Conservation (phyloP, 2,888 invertebrate genomes). For the Leptopterna dolabrata region DNA sequence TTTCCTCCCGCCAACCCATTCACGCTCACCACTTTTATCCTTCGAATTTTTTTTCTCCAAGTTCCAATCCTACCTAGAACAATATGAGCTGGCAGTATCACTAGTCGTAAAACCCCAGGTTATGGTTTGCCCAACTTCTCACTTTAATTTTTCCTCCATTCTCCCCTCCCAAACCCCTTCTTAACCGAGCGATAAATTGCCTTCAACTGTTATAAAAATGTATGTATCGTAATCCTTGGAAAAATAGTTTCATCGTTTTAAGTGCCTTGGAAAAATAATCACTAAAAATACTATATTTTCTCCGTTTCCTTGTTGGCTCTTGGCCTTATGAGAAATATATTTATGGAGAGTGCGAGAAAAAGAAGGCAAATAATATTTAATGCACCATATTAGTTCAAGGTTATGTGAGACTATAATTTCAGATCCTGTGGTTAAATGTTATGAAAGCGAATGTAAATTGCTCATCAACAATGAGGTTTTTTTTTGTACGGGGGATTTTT, state of each 20-base stretch:
- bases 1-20: not conserved
- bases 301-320: too few species aligned
- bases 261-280: not conserved
- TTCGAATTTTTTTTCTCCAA: not conserved
- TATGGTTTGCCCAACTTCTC: constrained; percentile 11
- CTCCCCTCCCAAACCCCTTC: not conserved
- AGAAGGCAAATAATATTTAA: too few species aligned
- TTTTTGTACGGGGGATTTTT: too few species aligned
- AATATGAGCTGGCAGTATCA: constrained; percentile 22
- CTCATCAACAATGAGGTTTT: too few species aligned
- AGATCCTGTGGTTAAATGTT: too few species aligned
- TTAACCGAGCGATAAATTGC: not conserved
- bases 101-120: constrained; percentile 29
- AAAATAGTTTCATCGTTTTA: not conserved
- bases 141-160: constrained; percentile 3
- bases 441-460: too few species aligned
- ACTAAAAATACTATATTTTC: too few species aligned
- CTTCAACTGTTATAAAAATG: not conserved
- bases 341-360: too few species aligned
- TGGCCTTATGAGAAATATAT: too few species aligned
- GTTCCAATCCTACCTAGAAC: constrained; percentile 18
- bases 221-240: not conserved
- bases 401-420: too few species aligned
- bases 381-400: too few species aligned
- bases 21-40: constrained; percentile 11